These are phyloP conservation scores for Vesta saturnalis DNA, from an alignment of 2,888 invertebrate species.

Conservation along the genomic window DNA sequence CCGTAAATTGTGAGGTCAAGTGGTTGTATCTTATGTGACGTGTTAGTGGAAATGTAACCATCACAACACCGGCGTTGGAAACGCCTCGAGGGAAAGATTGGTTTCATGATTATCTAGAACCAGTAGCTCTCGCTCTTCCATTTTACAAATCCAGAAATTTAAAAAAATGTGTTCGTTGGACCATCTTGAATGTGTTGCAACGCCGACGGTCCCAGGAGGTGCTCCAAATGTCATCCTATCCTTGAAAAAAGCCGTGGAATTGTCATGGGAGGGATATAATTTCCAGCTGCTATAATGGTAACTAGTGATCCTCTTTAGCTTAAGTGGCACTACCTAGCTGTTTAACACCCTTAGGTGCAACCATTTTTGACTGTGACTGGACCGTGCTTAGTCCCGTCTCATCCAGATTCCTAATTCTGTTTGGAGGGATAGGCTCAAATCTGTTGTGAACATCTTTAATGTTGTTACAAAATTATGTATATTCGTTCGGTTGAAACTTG, in stretches of 20 bases:
- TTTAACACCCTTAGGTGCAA: neutral
- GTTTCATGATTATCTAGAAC: neutral
- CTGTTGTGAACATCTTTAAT: neutral
- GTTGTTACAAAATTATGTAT: neutral
- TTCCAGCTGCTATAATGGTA: neutral
- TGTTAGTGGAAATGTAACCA: neutral
- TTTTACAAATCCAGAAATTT: neutral
- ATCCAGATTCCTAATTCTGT: neutral
- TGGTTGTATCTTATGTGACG: neutral
- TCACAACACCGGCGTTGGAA: neutral
- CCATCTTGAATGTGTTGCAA: neutral
- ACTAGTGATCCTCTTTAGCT: neutral
- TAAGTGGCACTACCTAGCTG: neutral
- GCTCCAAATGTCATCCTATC: too few species aligned
- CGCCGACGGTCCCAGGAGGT: neutral
- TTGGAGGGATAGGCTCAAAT: neutral
- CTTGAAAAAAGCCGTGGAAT: neutral
- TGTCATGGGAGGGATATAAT: neutral
- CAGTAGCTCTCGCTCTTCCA: neutral
- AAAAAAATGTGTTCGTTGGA: neutral
- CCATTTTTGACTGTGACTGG: neutral
- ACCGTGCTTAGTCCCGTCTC: neutral
- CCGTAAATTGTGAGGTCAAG: too few species aligned
- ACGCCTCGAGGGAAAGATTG: neutral
- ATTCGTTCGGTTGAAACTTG: too few species aligned